Percentiles rank a stretch among this genome's conserved stretches.
Conservation (phyloP, 2,113 vertebrate genomes). For the Psephotus haematonotus region DNA sequence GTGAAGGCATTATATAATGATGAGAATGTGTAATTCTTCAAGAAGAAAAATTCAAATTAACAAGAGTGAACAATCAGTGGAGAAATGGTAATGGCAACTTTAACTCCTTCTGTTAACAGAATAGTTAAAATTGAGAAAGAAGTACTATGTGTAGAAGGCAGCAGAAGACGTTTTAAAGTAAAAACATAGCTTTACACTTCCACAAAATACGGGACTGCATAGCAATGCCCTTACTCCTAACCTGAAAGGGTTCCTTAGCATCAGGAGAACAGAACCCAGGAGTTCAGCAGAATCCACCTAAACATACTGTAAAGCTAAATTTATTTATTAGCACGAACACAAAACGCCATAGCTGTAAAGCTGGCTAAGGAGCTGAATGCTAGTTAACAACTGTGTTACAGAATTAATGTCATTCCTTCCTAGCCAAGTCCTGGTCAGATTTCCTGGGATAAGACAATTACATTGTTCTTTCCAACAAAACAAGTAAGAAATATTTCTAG, state of each 20-base stretch:
- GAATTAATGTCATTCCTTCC: neutral
- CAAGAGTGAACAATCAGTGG: neutral
- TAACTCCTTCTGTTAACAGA: conserved; percentile 12
- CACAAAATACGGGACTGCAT: accelerated
- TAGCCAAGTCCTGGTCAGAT: accelerated
- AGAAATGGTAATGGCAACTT: neutral
- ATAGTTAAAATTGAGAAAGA: conserved; percentile 1
- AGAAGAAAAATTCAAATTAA: conserved; percentile 17
- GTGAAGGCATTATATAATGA: neutral
- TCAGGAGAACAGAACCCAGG: neutral
- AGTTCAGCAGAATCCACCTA: neutral
- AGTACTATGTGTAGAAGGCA: neutral
- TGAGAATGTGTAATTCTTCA: neutral
- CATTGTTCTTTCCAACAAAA: neutral
- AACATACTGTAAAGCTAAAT: neutral
- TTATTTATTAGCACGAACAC: neutral
- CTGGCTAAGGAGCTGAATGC: neutral
- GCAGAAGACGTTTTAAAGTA: neutral
- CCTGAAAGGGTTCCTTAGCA: neutral
- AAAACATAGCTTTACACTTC: neutral
- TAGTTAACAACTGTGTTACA: neutral
- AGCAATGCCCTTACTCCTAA: neutral
- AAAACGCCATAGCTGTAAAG: neutral
- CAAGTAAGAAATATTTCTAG: neutral
- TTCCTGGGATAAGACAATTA: neutral